Evolutionary conservation across 1,140 invertebrate genomes (phyloP).

Genomic region (Heliothis subflexa): DNA sequence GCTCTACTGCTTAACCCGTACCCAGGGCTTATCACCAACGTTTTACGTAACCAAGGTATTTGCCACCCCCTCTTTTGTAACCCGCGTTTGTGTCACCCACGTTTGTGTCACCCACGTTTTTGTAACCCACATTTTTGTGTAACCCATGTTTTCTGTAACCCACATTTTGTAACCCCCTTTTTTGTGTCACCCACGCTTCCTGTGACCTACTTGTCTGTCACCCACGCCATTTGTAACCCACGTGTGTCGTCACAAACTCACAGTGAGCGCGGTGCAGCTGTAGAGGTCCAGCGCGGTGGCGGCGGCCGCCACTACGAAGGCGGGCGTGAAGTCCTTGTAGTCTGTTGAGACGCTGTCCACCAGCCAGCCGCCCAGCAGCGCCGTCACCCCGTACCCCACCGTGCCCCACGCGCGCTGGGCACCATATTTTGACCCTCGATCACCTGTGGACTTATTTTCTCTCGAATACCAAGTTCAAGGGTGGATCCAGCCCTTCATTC

Average conservation of each 20-base stretch:
- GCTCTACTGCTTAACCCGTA: no score
- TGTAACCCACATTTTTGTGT: no score
- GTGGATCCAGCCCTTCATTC: no score
- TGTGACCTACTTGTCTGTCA: neutral
- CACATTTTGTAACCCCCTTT: no score
- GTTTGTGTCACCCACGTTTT: no score
- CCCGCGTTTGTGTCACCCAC: no score
- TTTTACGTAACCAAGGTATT: no score
- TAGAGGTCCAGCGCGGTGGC: conserved; percentile 89
- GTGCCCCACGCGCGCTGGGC: conserved; percentile 93
- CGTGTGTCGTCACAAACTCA: conserved; percentile 65
- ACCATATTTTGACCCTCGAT: conserved; percentile 90
- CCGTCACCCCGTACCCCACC: conserved; percentile 89
- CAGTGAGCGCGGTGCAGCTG: conserved; percentile 88
- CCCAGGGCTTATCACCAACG: no score
- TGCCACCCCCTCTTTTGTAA: no score
- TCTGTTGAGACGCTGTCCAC: conserved; percentile 87
- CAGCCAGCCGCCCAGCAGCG: conserved; percentile 88
- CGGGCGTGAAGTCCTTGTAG: conserved; percentile 89
- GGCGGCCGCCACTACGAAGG: conserved; percentile 88
- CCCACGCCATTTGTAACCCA: conserved; percentile 83
- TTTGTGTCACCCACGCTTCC: no score
- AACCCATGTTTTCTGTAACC: no score
- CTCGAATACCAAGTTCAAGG: neutral
- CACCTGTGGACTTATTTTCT: conserved; percentile 74